Evolutionary conservation across 2,113 vertebrate species (phyloP).

Genomic region (Myocastor coypus): DNA sequence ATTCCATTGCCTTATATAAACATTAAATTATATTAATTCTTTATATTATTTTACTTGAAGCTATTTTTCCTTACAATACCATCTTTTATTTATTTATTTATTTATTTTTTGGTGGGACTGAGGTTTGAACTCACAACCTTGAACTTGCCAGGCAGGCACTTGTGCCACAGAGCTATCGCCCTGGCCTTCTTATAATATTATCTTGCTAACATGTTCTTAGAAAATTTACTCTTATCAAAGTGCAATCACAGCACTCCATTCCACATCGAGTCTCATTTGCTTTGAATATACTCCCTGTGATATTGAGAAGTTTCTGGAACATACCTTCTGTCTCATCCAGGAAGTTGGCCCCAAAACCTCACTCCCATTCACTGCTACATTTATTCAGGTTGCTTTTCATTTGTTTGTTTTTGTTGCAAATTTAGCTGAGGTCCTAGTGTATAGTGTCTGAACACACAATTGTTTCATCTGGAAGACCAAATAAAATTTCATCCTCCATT

Average conservation of each 20-base stretch:
- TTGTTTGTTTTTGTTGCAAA: background rate
- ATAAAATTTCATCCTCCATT: background rate
- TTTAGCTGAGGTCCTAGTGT: background rate
- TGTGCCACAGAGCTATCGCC: too few species aligned
- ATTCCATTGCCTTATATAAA: background rate
- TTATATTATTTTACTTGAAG: conserved; percentile 15
- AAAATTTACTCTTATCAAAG: conserved; percentile 2
- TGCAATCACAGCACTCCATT: background rate
- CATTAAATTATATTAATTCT: conserved; percentile 23
- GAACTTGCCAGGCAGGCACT: too few species aligned
- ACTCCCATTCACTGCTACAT: background rate
- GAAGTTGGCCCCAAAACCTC: background rate
- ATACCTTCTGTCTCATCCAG: background rate
- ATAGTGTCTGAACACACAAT: background rate
- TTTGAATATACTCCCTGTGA: background rate
- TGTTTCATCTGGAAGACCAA: background rate
- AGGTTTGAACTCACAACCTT: too few species aligned
- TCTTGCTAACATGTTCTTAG: background rate
- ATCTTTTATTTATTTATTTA: too few species aligned
- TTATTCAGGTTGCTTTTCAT: background rate
- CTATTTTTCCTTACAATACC: background rate
- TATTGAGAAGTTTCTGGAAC: background rate
- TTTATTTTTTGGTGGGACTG: too few species aligned
- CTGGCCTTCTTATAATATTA: background rate
- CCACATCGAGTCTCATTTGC: background rate